Percentiles rank a stretch among this genome's conserved stretches.
Conservation (phyloP, 1,140 invertebrate genomes). For the Drosophila mauritiana region DNA sequence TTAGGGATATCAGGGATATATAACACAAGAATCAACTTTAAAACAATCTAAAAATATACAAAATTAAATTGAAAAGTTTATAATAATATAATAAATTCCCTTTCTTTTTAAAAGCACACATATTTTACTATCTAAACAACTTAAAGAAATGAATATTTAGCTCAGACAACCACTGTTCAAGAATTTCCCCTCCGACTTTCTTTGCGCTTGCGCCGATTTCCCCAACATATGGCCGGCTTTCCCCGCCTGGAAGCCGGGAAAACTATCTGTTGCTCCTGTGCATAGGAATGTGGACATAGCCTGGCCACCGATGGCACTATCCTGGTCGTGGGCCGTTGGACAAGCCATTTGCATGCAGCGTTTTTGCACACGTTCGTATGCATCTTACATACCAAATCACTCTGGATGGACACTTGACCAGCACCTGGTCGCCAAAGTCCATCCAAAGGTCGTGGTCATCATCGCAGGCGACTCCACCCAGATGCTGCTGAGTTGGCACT, state of each 20-base stretch:
- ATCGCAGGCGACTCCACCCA: slow-evolving; percentile 53
- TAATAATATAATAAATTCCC: no score
- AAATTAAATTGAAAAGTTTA: no score
- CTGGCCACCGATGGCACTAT: background rate
- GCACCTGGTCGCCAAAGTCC: slow-evolving; percentile 20
- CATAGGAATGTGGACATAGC: background rate
- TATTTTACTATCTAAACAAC: no score
- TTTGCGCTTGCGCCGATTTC: slow-evolving; percentile 44
- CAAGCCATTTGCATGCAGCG: slow-evolving; percentile 58
- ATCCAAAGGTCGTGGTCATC: slow-evolving; percentile 16
- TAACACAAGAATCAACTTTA: no score
- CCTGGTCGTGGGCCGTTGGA: slow-evolving; percentile 11
- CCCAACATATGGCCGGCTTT: slow-evolving; percentile 5
- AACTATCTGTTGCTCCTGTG: slow-evolving; percentile 76
- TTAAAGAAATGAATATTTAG: no score
- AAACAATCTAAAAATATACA: no score
- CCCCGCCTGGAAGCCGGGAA: slow-evolving; percentile 48
- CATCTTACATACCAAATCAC: slow-evolving; percentile 62
- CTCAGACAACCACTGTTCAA: background rate
- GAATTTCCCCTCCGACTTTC: slow-evolving; percentile 17
- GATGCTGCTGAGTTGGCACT: slow-evolving; percentile 41
- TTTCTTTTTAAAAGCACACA: no score
- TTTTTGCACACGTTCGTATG: slow-evolving; percentile 50
- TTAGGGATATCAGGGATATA: no score
- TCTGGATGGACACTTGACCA: slow-evolving; percentile 32